These are phyloP conservation scores for Odontophorus gujanensis DNA, from an alignment of 2,113 vertebrate species.

Conservation along the genomic window DNA sequence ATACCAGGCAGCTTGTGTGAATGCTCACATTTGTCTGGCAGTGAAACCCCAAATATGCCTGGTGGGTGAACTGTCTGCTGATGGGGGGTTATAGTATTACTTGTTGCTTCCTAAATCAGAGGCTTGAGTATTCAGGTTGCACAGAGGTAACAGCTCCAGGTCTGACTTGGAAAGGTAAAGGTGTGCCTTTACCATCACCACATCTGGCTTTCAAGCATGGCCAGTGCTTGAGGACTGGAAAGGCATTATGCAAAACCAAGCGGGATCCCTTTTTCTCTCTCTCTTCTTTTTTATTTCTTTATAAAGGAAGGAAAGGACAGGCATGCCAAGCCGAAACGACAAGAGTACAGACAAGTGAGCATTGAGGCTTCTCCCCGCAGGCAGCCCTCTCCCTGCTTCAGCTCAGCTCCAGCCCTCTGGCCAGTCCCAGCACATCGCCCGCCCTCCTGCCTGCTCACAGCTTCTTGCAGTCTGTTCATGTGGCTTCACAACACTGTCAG, in stretches of 20 bases:
- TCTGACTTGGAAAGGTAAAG: background rate
- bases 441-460: background rate
- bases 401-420: background rate
- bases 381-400: background rate
- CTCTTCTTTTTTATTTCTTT: slow-evolving; percentile 23
- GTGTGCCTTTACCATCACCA: background rate
- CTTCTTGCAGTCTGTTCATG: slow-evolving; percentile 30
- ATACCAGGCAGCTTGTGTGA: background rate
- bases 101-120: background rate
- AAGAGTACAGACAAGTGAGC: background rate
- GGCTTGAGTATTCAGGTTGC: background rate
- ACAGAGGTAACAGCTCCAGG: background rate
- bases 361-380: background rate
- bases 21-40: background rate
- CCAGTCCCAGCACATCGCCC: background rate
- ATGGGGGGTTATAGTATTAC: background rate
- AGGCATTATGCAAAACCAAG: background rate
- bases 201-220: background rate
- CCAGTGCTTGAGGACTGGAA: background rate
- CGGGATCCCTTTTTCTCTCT: background rate
- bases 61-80: background rate
- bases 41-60: background rate
- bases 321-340: background rate
- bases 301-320: slow-evolving; percentile 43
- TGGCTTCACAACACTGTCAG: background rate